Evolutionary conservation across 2,113 vertebrate species (phyloP).

Genomic region (Siniperca knerii): DNA sequence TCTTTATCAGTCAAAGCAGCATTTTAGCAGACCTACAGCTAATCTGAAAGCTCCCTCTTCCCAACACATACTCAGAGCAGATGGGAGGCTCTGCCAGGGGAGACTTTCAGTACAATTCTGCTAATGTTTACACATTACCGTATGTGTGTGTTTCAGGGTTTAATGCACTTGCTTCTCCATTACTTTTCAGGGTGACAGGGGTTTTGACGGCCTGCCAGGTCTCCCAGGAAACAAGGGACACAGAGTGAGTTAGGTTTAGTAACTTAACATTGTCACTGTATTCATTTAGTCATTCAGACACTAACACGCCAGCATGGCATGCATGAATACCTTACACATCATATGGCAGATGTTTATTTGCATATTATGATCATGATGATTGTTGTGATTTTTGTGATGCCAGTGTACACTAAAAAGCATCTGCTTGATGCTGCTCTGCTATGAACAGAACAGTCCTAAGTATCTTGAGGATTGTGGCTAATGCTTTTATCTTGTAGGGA

Average conservation of each 20-base stretch:
- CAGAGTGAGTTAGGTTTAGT: conserved; percentile 72
- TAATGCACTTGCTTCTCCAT: conserved; percentile 67
- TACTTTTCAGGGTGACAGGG: conserved; percentile 89
- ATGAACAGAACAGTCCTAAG: conserved; percentile 37
- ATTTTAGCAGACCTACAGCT: conserved; percentile 73
- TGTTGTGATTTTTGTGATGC: conserved; percentile 50
- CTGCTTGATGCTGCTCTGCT: conserved; percentile 31
- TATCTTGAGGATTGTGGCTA: conserved; percentile 44
- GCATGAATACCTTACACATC: conserved; percentile 39
- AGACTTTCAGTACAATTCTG: conserved; percentile 65
- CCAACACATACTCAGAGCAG: conserved; percentile 66
- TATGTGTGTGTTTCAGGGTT: conserved; percentile 51
- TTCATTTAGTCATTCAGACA: conserved; percentile 27
- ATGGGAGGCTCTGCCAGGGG: conserved; percentile 74
- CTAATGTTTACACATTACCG: conserved; percentile 74
- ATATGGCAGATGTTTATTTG: conserved; percentile 63
- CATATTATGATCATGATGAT: conserved; percentile 57
- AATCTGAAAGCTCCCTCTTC: conserved; percentile 63
- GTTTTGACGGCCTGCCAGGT: conserved; percentile 93
- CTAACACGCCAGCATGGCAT: background rate
- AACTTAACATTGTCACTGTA: conserved; percentile 43
- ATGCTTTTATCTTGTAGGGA: conserved; percentile 84
- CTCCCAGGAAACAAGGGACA: conserved; percentile 92
- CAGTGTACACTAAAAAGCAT: conserved; percentile 36
- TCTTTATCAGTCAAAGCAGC: conserved; percentile 78